Evolutionary conservation across 2,797 vertebrate species (phyloP), one percentile per base, ranked within the genome.

Genomic region (Synanceia verrucosa): DNA sequence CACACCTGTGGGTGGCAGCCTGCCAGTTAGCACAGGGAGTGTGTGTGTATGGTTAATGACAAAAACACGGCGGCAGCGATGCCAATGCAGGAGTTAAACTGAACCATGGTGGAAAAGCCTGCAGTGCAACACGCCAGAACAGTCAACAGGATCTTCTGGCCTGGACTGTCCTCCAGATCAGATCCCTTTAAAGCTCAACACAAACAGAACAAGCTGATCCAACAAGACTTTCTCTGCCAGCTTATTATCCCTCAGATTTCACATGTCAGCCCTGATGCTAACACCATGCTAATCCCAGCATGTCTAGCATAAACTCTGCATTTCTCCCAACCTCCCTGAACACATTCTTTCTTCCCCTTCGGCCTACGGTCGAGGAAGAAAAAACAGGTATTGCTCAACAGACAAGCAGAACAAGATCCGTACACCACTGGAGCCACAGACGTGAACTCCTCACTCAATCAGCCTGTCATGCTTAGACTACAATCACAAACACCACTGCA

Each of bases 331-430:
- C 81, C 65, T 74, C 72, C 31, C 61, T 8, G 58, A 83, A 73
- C 78, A 58, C 84, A 89, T 90, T 89, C 84, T 84, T 84, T 77
- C 81, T 81, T 55, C 11, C 34, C 43, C 68, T 79, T 68, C 72
- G 50, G 70, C 63, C 66, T 36, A 46, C 11, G 1, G 61, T 21
- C 1, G 10, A 66, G 39, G 47, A 68, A 76, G 66, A 83, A 82
- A 86, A 92, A 94, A 94, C 93, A 87, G 91, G 93, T 92, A 90
- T 93, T 94, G 92, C 94, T 92, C 88, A 94, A 94, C 93, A 78
- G 83, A 93, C 94, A 81, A 90, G 94, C 90, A 85, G 82, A 95
- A 94, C 94, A 89, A 91, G 94, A 93, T 94, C 73, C 66, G 81
- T 60, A 82, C 82, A 60, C 78, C 57, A 37, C 65, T 48, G 75